Base-by-base conservation (phyloP, 2,888 invertebrate genomes). In the Phania funesta region DNA sequence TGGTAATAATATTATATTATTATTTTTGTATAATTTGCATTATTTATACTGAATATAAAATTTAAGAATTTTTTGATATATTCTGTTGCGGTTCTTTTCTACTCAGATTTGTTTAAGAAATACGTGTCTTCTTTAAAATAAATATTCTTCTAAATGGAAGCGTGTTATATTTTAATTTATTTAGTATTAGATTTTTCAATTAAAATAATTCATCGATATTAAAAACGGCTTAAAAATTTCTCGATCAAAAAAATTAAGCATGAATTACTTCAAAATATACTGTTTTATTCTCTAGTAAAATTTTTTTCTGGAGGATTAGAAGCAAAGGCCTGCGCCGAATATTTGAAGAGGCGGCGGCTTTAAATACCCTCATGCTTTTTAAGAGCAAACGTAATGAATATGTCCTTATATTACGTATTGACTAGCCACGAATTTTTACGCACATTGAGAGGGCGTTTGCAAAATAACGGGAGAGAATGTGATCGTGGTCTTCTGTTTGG, bases 251-350 rank as follows among this genome's bases (percentile, higher is more conserved):
- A 76, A 60, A 20, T 3, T n/a, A 20, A 62, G 20, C 52, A 75
- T 70, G 70, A 80, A 46, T 48, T 76, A 18, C 52, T 56, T 65
- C 68, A 62, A 68, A 70, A n/a, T 44, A 20, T n/a, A 24, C 29
- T 35, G 24, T 62, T n/a, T 56, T 11, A 44, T 35, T 60, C 65
- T 65, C 46, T 65, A 35, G 29, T 18, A 3, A 24, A 24, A 29
- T 60, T 41, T 58, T 44, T 11, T 41, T 41, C 38, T 3, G 16
- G n/a, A n/a, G n/a, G n/a, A n/a, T n/a, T n/a, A n/a, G n/a, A n/a
- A n/a, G n/a, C n/a, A n/a, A n/a, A n/a, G n/a, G n/a, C n/a, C n/a
- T n/a, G n/a, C n/a, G n/a, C n/a, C n/a, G n/a, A n/a, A n/a, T n/a
- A n/a, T n/a, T n/a, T n/a, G n/a, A n/a, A n/a, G n/a, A n/a, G n/a